Percentiles rank a stretch among this genome's conserved stretches.
phyloP scores from a whole-genome alignment of 1,140 invertebrate genomes.

The Tribolium castaneum region DNA sequence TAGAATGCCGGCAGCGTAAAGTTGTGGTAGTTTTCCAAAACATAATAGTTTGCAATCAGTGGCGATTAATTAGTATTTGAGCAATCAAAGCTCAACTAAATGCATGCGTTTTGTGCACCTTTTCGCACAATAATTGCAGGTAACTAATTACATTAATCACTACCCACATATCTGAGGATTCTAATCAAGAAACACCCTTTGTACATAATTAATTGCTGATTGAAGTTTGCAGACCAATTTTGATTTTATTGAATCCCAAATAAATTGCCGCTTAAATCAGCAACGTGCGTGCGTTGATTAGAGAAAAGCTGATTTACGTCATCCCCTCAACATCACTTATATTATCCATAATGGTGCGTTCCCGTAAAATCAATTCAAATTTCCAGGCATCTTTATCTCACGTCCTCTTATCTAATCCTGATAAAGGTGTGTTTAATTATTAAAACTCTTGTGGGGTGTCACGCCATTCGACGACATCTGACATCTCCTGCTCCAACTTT shows the following conservation, averaged over 20 bases:
- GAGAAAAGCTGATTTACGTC: conserved; percentile 31
- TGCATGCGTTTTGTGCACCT: conserved; percentile 25
- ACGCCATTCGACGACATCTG: conserved; percentile 19
- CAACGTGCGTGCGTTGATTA: conserved; percentile 30
- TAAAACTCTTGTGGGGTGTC: not conserved
- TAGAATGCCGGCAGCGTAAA: too few species aligned
- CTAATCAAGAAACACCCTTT: conserved; percentile 32
- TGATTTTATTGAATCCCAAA: conserved; percentile 35
- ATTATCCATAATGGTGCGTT: conserved; percentile 9
- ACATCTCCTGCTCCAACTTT: conserved; percentile 33
- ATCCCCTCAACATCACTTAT: conserved; percentile 24
- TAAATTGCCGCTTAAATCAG: conserved; percentile 37
- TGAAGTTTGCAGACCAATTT: conserved; percentile 24
- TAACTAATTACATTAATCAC: conserved; percentile 30
- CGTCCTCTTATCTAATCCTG: too few species aligned
- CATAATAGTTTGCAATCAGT: not conserved
- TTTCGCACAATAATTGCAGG: not conserved
- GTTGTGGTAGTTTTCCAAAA: not conserved
- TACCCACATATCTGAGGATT: conserved; percentile 18
- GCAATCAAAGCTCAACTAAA: not conserved
- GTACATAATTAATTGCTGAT: conserved; percentile 39
- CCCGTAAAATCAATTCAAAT: not conserved
- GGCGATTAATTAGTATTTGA: not conserved
- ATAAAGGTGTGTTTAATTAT: too few species aligned
- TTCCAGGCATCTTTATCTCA: not conserved